A percentile compares a stretch with the other conserved stretches of the same genome.
Evolutionary conservation across 1,140 invertebrate species (phyloP).

Genomic region (Scaptodrosophila lebanonensis): DNA sequence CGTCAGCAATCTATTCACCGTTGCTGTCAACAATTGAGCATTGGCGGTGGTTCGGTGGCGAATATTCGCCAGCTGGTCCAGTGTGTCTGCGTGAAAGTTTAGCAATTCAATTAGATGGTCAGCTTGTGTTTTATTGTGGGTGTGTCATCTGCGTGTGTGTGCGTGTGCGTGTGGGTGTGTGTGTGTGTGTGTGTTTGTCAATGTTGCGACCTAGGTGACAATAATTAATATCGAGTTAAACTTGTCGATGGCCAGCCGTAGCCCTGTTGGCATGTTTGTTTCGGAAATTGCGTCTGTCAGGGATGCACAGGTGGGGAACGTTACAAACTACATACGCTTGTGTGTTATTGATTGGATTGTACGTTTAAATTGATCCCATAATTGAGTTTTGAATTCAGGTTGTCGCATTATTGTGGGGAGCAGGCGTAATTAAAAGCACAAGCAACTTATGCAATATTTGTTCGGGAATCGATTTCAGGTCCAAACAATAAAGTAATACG

Average conservation of each 20-base stretch:
- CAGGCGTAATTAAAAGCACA: no score
- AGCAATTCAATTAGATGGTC: slow-evolving; percentile 50
- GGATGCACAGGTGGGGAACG: no score
- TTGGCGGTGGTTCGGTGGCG: slow-evolving; percentile 68
- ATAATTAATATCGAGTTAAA: slow-evolving; percentile 60
- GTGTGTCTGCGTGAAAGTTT: slow-evolving; percentile 50
- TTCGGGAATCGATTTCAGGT: no score
- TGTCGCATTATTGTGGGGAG: neutral
- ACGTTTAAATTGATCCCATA: slow-evolving; percentile 45
- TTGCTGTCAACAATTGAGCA: slow-evolving; percentile 66
- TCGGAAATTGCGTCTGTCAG: slow-evolving; percentile 24
- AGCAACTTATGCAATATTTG: no score
- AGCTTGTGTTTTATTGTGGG: neutral
- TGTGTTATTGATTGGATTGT: slow-evolving; percentile 54
- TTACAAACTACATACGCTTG: neutral
- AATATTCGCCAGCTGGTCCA: slow-evolving; percentile 69
- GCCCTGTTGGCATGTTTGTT: slow-evolving; percentile 8
- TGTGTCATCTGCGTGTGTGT: no score
- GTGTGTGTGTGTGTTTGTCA: neutral
- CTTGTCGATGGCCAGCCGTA: neutral
- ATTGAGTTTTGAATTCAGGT: slow-evolving; percentile 37
- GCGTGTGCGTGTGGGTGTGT: neutral
- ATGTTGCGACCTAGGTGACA: slow-evolving; percentile 31
- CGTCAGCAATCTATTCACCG: slow-evolving; percentile 57
- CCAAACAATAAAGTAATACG: no score